Base-by-base conservation (phyloP, 2,113 vertebrate genomes). In the Vulpes ferrilata region DNA sequence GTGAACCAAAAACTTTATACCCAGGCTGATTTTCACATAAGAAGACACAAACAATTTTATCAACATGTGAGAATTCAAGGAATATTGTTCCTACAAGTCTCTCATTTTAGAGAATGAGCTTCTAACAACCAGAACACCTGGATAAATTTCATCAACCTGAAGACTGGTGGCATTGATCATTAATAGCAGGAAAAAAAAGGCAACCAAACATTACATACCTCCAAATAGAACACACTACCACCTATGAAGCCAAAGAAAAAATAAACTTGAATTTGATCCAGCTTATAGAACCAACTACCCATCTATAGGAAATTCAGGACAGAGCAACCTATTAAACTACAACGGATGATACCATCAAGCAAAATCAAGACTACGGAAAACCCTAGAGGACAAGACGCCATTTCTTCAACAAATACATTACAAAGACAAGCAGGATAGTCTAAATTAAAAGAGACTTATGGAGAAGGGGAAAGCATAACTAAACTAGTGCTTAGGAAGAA, bases 121-220 rank as follows among this genome's bases (percentile, higher is more conserved):
- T 73, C 35, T 89, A 81, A 78, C 4, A 92, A 87, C 11, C 5
- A 78, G 82, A 96, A 67, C 25, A 48, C 88, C 62, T 82, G 30
- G 5, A 83, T n/a, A 89, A 55, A 35, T 13, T 86, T 79, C 4
- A 71, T 59, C 85, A 87, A 17, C 53, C 67, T 87, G 78, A 86
- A 93, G 22, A 80, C 12, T 43, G 20, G 74, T 73, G 57, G 6
- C 30, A 76, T 20, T 86, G 73, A 82, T 83, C 86, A 84, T 60
- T 91, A 90, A 80, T 53, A 30, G 22, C 16, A 96, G n/a, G 48
- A 82, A 76, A 92, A 95, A 93, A 95, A 74, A 97, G 57, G 2
- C 27, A 93, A 65, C 1, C 20, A 55, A 48, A 55, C 55, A 67
- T 69, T 65, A 32, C 55, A 10, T 38, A 78, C 62, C 60, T 94